Evolutionary conservation across 92 coral and sea anemone species (phyloP).

Genomic region (Porites divaricata): DNA sequence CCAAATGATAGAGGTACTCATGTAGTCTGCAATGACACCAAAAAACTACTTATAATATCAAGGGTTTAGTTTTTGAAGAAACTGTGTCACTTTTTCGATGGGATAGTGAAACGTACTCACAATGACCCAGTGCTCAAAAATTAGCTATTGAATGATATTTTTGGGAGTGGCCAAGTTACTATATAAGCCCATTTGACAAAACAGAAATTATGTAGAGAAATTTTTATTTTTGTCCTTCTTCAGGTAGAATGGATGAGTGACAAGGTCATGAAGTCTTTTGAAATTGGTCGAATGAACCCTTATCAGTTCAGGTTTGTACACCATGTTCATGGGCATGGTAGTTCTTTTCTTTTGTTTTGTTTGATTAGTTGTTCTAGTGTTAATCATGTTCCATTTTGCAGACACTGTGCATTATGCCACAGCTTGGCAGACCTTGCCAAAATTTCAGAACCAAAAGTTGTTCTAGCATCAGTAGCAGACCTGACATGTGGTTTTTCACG

Average conservation of each 20-base stretch:
- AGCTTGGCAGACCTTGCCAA: slow-evolving; percentile 89
- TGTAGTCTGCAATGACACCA: no score
- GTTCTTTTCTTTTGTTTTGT: background rate
- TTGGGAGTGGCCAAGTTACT: no score
- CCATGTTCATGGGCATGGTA: background rate
- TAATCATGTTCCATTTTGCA: slow-evolving; percentile 27
- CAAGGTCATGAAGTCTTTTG: slow-evolving; percentile 99
- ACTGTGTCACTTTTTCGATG: no score
- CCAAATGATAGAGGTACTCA: no score
- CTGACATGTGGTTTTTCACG: slow-evolving; percentile 91
- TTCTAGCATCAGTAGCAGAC: slow-evolving; percentile 93
- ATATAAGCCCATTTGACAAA: no score
- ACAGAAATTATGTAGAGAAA: background rate
- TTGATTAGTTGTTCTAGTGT: background rate
- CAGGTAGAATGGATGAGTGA: slow-evolving; percentile 99
- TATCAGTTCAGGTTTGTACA: slow-evolving; percentile 91
- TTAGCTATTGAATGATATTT: no score
- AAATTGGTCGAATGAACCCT: slow-evolving; percentile 98
- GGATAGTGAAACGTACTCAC: no score
- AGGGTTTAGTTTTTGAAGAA: no score
- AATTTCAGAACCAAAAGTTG: slow-evolving; percentile 98
- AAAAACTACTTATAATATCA: no score
- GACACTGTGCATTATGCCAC: slow-evolving; percentile 92
- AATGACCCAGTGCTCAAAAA: no score
- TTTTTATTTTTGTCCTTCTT: background rate